Conservation (phyloP, 2,888 invertebrate genomes). For the Melolontha melolontha region DNA sequence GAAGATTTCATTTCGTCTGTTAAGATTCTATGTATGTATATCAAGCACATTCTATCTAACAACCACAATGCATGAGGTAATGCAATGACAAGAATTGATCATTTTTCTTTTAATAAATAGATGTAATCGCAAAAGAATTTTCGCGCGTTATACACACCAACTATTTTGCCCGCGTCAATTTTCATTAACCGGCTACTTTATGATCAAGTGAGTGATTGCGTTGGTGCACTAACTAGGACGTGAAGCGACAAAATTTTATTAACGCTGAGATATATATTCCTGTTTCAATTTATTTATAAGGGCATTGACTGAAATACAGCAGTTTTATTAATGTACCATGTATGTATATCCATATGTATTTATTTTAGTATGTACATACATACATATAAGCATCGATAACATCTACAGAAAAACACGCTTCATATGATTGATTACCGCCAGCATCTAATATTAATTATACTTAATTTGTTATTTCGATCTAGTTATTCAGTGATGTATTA, state of each 20-base stretch:
- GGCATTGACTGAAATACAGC: constrained; percentile 17
- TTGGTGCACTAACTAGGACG: constrained; percentile 9
- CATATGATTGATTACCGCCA: constrained; percentile 13
- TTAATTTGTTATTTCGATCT: constrained; percentile 15
- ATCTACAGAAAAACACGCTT: constrained; percentile 15
- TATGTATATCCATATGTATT: no score
- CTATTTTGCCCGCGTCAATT: constrained; percentile 25
- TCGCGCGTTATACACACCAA: background rate
- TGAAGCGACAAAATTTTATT: constrained; percentile 23
- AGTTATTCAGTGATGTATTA: background rate
- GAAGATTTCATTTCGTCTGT: background rate
- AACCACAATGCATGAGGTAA: no score
- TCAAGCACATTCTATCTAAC: no score
- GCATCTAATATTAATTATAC: constrained; percentile 8
- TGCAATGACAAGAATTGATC: background rate
- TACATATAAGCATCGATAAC: constrained; percentile 1
- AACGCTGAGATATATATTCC: constrained; percentile 4
- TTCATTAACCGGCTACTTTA: constrained; percentile 24
- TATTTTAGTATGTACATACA: no score
- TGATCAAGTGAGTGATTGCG: constrained; percentile 1
- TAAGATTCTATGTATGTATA: no score
- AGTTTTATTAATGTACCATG: constrained; percentile 10
- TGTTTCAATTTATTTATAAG: constrained; percentile 25
- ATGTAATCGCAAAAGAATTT: background rate
- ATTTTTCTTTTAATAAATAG: background rate